Conservation (phyloP, 2,797 vertebrate genomes). For the Coranthus polyacanthus region DNA sequence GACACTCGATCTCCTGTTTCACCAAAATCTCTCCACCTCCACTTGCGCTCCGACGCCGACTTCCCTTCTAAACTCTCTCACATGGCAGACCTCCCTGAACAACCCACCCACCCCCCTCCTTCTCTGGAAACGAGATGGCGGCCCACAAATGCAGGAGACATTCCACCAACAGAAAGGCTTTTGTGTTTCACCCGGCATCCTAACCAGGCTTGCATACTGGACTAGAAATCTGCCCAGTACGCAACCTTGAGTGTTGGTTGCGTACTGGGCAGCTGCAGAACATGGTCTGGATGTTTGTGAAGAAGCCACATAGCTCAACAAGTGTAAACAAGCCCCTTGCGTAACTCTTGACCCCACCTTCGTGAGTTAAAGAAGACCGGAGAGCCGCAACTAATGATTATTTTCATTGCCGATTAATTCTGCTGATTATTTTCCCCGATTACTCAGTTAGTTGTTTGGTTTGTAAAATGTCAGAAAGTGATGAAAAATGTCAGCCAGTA, state of each 20-base stretch:
- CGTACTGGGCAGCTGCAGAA: not conserved
- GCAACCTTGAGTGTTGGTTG: not conserved
- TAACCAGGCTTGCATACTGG: not conserved
- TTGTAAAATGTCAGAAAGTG: no score
- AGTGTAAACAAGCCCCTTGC: constrained; percentile 44
- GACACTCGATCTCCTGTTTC: constrained; percentile 70
- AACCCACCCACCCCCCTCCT: not conserved
- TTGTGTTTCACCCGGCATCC: constrained; percentile 14
- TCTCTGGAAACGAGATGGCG: constrained; percentile 22
- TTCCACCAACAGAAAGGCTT: constrained; percentile 20
- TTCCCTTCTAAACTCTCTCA: constrained; percentile 34
- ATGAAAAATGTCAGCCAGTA: no score
- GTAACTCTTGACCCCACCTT: not conserved
- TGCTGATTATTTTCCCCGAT: no score
- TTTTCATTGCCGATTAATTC: no score
- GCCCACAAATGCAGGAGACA: constrained; percentile 19
- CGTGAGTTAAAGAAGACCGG: not conserved
- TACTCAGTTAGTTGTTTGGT: no score
- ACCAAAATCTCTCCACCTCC: constrained; percentile 29
- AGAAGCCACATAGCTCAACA: constrained; percentile 41
- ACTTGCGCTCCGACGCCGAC: constrained; percentile 12
- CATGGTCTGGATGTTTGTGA: not conserved
- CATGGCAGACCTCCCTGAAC: not conserved
- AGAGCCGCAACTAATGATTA: not conserved
- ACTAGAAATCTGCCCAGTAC: not conserved